Evolutionary conservation across 2,888 invertebrate species (phyloP).

Genomic region (Endotricha flammealis): DNA sequence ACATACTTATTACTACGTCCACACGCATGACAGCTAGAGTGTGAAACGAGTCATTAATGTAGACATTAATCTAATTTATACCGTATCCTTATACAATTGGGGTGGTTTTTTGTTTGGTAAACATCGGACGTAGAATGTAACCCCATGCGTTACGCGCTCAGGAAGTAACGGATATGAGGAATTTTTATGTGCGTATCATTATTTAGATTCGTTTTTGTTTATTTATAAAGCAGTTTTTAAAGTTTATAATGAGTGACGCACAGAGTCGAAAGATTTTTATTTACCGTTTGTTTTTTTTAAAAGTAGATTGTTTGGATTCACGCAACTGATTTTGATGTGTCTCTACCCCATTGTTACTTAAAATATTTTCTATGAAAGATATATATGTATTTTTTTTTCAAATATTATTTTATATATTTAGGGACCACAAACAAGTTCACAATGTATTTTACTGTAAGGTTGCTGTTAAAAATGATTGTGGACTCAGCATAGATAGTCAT

Average conservation of each 20-base stretch:
- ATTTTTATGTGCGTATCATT: constrained; percentile 66
- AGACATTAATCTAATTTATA: constrained; percentile 17
- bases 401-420: no score
- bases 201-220: constrained; percentile 50
- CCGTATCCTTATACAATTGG: constrained; percentile 19
- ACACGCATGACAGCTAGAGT: constrained; percentile 23
- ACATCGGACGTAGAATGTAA: constrained; percentile 29
- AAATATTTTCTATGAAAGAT: no score
- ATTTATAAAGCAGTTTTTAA: constrained; percentile 37
- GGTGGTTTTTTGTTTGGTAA: constrained; percentile 24
- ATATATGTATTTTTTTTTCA: no score
- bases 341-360: no score
- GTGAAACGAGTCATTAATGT: constrained; percentile 33
- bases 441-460: no score
- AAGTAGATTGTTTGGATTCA: no score
- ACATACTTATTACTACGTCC: constrained; percentile 21
- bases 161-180: constrained; percentile 60
- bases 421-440: no score
- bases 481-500: no score
- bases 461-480: no score
- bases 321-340: no score
- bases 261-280: no score
- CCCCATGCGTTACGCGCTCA: constrained; percentile 38
- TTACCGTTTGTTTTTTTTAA: no score
- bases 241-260: constrained; percentile 6